Percentiles rank a stretch among this genome's conserved stretches.
These are phyloP conservation scores for Halictus rubicundus DNA, from an alignment of 1,140 invertebrate species.

Conservation along the genomic window DNA sequence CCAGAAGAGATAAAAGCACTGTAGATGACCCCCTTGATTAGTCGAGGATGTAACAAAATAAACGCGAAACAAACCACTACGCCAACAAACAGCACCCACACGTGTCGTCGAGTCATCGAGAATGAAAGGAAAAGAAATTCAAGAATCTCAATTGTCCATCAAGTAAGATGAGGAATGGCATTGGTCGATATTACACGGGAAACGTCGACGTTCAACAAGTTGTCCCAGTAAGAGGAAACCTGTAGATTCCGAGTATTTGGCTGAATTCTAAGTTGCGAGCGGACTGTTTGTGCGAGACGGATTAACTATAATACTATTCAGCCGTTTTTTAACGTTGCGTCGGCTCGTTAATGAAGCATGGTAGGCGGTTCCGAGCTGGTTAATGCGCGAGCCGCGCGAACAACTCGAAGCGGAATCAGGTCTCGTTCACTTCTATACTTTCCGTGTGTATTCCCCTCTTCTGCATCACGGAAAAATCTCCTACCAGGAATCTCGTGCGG, in stretches of 20 bases:
- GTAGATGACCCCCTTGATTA: no score
- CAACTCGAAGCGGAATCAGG: not conserved
- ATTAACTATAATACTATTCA: not conserved
- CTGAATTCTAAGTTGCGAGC: no score
- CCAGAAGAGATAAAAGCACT: no score
- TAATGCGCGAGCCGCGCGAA: not conserved
- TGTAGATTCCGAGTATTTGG: conserved; percentile 4
- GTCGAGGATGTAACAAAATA: no score
- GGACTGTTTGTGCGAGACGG: not conserved
- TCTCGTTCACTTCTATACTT: not conserved
- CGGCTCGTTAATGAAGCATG: not conserved
- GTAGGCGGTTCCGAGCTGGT: not conserved
- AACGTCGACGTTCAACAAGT: conserved; percentile 31
- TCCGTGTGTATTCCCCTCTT: not conserved
- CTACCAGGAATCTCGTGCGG: not conserved
- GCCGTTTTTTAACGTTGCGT: not conserved
- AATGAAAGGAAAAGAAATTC: not conserved
- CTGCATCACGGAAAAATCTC: not conserved
- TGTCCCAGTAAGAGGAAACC: conserved; percentile 3
- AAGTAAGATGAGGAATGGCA: not conserved
- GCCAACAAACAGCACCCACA: no score
- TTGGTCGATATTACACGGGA: not conserved
- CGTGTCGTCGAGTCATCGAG: no score
- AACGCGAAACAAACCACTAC: no score
- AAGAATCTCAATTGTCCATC: not conserved